Percentiles rank a stretch among this genome's conserved stretches.
Conservation (phyloP, 2,888 invertebrate genomes). For the Callosobruchus maculatus region DNA sequence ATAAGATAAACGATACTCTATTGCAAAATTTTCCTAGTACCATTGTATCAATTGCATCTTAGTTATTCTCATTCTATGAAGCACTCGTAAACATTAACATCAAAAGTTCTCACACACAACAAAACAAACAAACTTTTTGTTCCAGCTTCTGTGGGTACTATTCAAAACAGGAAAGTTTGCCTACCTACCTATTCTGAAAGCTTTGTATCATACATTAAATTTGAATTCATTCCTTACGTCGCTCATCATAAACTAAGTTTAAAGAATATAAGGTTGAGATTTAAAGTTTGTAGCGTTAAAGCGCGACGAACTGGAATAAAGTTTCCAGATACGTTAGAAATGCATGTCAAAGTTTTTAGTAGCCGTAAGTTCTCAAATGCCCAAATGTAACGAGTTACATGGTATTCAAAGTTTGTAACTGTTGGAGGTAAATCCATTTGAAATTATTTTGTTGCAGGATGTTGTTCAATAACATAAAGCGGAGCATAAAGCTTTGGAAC, state of each 20-base stretch:
- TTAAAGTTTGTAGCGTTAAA: background rate
- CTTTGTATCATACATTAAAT: no score
- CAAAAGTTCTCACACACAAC: no score
- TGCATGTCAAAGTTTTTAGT: background rate
- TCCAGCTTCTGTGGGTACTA: no score
- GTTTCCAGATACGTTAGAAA: background rate
- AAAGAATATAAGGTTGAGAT: background rate
- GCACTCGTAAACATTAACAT: no score
- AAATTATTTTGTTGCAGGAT: background rate
- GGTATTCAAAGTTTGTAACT: background rate
- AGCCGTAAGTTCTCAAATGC: background rate
- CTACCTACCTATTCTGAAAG: no score
- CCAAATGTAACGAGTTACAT: background rate
- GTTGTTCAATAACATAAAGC: background rate
- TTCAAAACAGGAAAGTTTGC: no score
- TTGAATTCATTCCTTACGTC: background rate
- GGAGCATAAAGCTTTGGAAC: no score
- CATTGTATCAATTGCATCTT: no score
- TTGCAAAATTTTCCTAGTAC: no score
- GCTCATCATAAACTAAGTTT: background rate
- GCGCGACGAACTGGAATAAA: background rate
- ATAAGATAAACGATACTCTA: no score
- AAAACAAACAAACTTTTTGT: no score
- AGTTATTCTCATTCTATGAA: no score
- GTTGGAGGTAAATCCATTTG: background rate